Evolutionary conservation across 2,888 invertebrate species (phyloP).

Genomic region (Caenorhabditis plicata): DNA sequence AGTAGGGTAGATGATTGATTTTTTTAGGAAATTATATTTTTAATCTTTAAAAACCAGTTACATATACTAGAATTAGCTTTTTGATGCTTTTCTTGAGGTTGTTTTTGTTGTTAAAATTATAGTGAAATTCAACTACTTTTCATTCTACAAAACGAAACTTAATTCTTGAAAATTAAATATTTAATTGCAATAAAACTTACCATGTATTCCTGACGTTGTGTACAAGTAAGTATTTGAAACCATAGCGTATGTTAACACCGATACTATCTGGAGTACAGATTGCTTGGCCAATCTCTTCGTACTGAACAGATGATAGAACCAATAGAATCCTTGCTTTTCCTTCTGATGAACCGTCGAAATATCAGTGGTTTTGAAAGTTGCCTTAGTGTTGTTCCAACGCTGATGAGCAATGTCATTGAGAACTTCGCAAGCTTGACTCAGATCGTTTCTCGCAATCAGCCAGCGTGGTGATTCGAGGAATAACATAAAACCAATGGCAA

Average conservation of each 20-base stretch:
- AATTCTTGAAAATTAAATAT: no score
- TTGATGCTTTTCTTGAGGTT: no score
- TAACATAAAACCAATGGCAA: conserved; percentile 59
- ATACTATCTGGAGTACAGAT: conserved; percentile 55
- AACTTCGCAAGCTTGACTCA: conserved; percentile 55
- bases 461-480: conserved; percentile 58
- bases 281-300: conserved; percentile 54
- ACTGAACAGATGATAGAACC: conserved; percentile 56
- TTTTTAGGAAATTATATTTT: no score
- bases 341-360: conserved; percentile 44
- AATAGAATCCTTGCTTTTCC: conserved; percentile 48
- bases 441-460: conserved; percentile 51
- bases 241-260: conserved; percentile 59
- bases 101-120: no score
- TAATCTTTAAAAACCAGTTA: no score
- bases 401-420: conserved; percentile 59
- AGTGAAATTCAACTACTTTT: no score
- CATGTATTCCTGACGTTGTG: conserved; percentile 44
- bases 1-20: no score
- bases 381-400: conserved; percentile 60
- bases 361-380: conserved; percentile 46
- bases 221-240: conserved; percentile 55
- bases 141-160: no score
- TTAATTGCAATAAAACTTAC: conserved; percentile 21
- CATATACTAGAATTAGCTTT: no score